phyloP scores from a whole-genome alignment of 2,113 vertebrate genomes.

The Indicator indicator region DNA sequence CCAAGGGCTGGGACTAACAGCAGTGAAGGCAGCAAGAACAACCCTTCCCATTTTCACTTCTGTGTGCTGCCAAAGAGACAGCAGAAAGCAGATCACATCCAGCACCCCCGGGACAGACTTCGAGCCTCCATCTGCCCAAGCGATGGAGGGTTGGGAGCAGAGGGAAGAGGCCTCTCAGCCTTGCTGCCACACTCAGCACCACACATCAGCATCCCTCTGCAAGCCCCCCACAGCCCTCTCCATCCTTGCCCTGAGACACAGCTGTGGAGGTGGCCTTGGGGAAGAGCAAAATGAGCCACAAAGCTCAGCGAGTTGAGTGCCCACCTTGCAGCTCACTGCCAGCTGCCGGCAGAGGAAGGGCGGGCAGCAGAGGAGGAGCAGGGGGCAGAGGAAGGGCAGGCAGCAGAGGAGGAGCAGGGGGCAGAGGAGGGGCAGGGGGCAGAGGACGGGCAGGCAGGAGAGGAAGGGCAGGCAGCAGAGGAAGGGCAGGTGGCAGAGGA shows the following conservation, averaged over 20 bases:
- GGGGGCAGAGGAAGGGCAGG: no score
- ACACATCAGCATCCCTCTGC: accelerated
- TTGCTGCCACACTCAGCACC: accelerated
- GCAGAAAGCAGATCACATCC: background rate
- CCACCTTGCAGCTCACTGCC: background rate
- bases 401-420: background rate
- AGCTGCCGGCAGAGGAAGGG: background rate
- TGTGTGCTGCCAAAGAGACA: background rate
- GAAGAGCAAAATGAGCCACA: background rate
- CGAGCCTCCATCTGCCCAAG: background rate
- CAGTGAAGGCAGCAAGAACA: background rate
- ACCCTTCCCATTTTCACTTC: background rate
- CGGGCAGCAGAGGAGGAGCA: background rate
- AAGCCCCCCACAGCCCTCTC: background rate
- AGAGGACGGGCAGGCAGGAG: no score
- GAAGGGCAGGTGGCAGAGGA: no score
- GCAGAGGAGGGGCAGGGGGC: background rate
- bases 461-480: no score
- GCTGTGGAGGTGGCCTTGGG: background rate
- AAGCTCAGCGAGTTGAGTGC: accelerated
- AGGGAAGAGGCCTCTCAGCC: background rate
- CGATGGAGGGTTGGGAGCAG: background rate
- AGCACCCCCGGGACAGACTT: background rate
- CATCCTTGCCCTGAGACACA: background rate
- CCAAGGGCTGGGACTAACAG: background rate